Evolutionary conservation across 1,140 invertebrate genomes (phyloP).

Genomic region (Zaprionus gabonicus): DNA sequence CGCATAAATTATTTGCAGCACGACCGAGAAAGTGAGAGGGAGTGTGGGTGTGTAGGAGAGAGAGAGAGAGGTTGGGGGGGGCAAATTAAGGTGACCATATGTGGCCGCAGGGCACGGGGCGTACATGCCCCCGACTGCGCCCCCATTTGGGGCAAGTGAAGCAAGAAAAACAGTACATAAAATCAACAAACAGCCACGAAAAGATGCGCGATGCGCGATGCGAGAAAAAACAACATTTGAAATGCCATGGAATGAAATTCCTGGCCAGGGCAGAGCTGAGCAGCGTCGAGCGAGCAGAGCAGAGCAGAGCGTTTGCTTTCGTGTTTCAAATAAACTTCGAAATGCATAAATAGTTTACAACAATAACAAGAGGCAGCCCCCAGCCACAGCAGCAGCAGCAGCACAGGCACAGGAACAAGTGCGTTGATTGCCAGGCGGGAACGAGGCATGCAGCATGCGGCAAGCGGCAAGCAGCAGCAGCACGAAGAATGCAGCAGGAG

Average conservation of each 20-base stretch:
- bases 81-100: constrained; percentile 81
- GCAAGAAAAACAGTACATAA: constrained; percentile 82
- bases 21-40: neutral
- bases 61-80: neutral
- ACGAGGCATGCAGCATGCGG: constrained; percentile 43
- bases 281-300: neutral
- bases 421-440: constrained; percentile 71
- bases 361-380: constrained; percentile 66
- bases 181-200: constrained; percentile 74
- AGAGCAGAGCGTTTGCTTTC: constrained; percentile 32
- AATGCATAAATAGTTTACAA: constrained; percentile 83
- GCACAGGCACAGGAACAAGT: constrained; percentile 65
- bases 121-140: constrained; percentile 39
- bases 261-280: constrained; percentile 6
- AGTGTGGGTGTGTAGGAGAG: neutral
- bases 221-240: constrained; percentile 52
- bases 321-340: constrained; percentile 82
- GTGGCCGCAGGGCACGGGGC: constrained; percentile 69
- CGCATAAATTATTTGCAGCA: constrained; percentile 79
- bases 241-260: constrained; percentile 66
- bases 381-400: constrained; percentile 26
- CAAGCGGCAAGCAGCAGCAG: constrained; percentile 16
- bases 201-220: constrained; percentile 23
- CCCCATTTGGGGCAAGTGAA: constrained; percentile 55
- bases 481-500: constrained; percentile 26